These are phyloP conservation scores for Volucella zonaria DNA, from an alignment of 2,888 invertebrate genomes.

Conservation along the genomic window DNA sequence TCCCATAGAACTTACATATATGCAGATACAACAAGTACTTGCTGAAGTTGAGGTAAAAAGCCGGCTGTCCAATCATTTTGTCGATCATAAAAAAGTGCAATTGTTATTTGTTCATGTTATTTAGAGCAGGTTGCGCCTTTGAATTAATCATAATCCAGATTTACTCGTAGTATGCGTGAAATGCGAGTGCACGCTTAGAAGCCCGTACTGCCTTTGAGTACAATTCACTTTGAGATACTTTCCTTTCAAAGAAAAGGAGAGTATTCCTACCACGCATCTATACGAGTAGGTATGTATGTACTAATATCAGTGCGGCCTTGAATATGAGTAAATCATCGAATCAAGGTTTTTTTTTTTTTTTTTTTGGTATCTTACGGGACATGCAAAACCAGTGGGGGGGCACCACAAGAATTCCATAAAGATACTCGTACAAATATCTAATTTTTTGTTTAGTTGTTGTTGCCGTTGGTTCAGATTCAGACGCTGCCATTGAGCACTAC, in stretches of 20 bases:
- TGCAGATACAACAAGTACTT: conserved; percentile 29
- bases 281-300: background rate
- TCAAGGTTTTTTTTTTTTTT: conserved; percentile 26
- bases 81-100: conserved; percentile 61
- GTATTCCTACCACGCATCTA: too few relatives aligned
- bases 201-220: background rate
- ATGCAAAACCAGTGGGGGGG: background rate
- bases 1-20: conserved; percentile 26
- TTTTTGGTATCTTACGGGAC: conserved; percentile 3
- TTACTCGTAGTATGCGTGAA: too few relatives aligned
- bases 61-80: conserved; percentile 55
- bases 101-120: conserved; percentile 60
- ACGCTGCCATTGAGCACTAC: conserved; percentile 7
- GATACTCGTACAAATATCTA: conserved; percentile 36
- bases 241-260: too few relatives aligned
- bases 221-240: too few relatives aligned
- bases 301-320: conserved; percentile 54
- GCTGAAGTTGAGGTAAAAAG: conserved; percentile 6
- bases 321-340: conserved; percentile 52
- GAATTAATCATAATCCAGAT: too few relatives aligned
- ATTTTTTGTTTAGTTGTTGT: background rate
- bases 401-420: conserved; percentile 9
- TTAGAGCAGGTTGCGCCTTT: conserved; percentile 26
- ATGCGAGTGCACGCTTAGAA: background rate
- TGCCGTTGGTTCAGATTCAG: conserved; percentile 6